Evolutionary conservation across 35 echinoderm and acorn worm genomes (phyloP).

Genomic region (Patiria miniata): DNA sequence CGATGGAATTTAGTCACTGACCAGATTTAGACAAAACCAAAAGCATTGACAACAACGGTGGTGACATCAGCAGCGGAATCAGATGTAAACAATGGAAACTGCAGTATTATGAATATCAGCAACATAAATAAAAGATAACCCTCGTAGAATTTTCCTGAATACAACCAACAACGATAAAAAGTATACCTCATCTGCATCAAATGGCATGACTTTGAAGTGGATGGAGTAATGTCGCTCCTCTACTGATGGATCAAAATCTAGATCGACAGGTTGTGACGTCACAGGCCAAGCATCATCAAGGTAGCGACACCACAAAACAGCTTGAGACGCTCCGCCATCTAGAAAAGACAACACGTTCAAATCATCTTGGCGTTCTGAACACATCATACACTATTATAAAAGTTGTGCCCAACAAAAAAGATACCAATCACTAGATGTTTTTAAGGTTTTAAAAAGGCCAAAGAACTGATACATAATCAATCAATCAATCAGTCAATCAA

Average conservation of each 20-base stretch:
- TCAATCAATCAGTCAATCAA: no score
- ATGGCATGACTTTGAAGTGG: not conserved
- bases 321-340: conserved; percentile 24
- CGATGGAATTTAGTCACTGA: not conserved
- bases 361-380: no score
- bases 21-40: no score
- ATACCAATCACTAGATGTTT: no score
- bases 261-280: conserved; percentile 1
- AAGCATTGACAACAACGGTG: no score
- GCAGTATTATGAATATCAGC: no score
- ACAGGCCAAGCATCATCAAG: not conserved
- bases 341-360: no score
- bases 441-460: not conserved
- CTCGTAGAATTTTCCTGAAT: not conserved
- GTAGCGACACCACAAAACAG: conserved; percentile 38
- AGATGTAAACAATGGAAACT: no score
- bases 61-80: no score
- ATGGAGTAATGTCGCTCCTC: conserved; percentile 36
- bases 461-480: no score
- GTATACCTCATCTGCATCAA: conserved; percentile 35
- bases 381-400: not conserved
- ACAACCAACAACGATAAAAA: no score
- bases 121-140: not conserved
- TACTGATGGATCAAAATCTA: conserved; percentile 39
- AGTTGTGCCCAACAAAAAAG: no score